These are phyloP conservation scores for Dryas iulia DNA, from an alignment of 1,140 invertebrate genomes.

Conservation along the genomic window DNA sequence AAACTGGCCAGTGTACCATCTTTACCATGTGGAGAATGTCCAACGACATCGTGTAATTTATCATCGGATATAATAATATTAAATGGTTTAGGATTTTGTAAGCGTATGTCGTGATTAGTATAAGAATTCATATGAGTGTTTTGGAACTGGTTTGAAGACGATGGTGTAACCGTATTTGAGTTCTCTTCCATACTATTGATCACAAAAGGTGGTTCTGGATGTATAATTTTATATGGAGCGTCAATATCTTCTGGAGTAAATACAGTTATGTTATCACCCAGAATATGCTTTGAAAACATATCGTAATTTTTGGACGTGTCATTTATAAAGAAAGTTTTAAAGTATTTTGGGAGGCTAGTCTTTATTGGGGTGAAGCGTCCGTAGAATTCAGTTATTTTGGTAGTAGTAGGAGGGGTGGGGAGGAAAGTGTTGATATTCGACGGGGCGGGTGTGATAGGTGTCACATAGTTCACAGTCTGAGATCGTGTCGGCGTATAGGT, in stretches of 20 bases:
- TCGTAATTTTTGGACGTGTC: slow-evolving; percentile 25
- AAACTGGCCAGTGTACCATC: slow-evolving; percentile 27
- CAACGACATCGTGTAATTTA: slow-evolving; percentile 41
- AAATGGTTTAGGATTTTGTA: slow-evolving; percentile 27
- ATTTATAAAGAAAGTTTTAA: slow-evolving; percentile 40
- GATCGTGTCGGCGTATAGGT: slow-evolving; percentile 41
- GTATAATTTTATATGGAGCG: slow-evolving; percentile 49
- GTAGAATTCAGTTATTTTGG: slow-evolving; percentile 51
- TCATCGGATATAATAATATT: slow-evolving; percentile 42
- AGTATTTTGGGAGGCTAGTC: slow-evolving; percentile 44
- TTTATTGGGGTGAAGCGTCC: slow-evolving; percentile 48
- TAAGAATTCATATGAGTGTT: neutral
- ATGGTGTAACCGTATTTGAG: neutral
- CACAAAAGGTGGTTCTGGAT: slow-evolving; percentile 42
- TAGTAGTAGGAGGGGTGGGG: slow-evolving; percentile 41
- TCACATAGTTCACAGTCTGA: slow-evolving; percentile 51
- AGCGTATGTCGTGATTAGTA: neutral
- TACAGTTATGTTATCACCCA: slow-evolving; percentile 48
- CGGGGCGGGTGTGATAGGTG: slow-evolving; percentile 48
- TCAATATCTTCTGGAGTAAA: slow-evolving; percentile 48
- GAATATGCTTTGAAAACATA: slow-evolving; percentile 19
- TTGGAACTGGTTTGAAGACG: neutral
- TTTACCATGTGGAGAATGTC: slow-evolving; percentile 14
- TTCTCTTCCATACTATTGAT: slow-evolving; percentile 25
- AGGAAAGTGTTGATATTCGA: slow-evolving; percentile 42